Base-by-base conservation (phyloP, 2,113 vertebrate species). In the Hippopotamus amphibius region DNA sequence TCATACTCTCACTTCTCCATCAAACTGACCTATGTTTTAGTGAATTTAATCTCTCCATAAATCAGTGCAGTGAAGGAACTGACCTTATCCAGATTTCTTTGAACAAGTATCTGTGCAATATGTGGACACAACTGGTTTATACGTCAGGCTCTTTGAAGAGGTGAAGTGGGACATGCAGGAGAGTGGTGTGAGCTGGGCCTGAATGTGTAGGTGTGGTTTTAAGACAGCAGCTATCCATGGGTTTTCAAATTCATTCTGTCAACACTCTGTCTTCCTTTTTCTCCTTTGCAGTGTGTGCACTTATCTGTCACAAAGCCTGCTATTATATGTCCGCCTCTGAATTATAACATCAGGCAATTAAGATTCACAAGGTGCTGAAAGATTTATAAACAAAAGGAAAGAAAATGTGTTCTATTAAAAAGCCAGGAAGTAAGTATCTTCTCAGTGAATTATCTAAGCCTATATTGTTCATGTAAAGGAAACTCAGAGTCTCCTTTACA, bases 331-430 rank as follows among this genome's bases (percentile, higher is more conserved):
- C 30, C 0, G 2, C 50, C 41, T 96, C 33, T 90, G 66, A 97
- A 91, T 95, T 95, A 93, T 88, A 90, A 69, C 55, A 96, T 80
- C 14, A 86, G 33, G 46, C 41, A 94, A 90, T 95, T 95, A 94
- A 94, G 33, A 90, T 93, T 81, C 61, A 88, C 71, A 92, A 96
- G 53, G 11, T 92, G 4, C 48, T 82, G 50, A 89, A 72, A 82
- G 43, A 91, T 86, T 95, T 95, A 92, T 80, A 92, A 96, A 95
- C 12, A 33, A 80, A 93, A 82, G 17, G 46, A 95, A 84, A 87
- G 28, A 41, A 95, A 79, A 89, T 61, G 19, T 92, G 14, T 63
- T 93, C 66, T 59, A 76, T 80, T 84, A 81, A 84, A 76, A 95
- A 90, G 24, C 2, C 30, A 65, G 22, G 71, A 96, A 82, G 2